Evolutionary conservation across 2,797 vertebrate genomes (phyloP).

Genomic region (Anguilla anguilla): DNA sequence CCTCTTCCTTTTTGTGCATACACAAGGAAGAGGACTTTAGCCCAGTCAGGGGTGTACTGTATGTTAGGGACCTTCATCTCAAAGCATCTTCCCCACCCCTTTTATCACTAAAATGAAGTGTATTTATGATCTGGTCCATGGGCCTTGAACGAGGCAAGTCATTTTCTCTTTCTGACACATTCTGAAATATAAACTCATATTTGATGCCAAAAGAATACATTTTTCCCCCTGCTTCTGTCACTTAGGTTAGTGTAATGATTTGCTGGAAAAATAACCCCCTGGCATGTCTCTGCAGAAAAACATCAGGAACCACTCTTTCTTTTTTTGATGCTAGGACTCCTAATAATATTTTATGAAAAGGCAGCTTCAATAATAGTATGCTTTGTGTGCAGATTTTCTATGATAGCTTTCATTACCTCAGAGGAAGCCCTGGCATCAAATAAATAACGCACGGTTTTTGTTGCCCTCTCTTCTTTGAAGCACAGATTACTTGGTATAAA

Average conservation of each 20-base stretch:
- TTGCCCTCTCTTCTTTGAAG: not conserved
- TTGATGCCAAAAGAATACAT: not conserved
- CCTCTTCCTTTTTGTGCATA: too few relatives aligned
- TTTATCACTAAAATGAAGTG: not conserved
- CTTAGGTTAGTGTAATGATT: not conserved
- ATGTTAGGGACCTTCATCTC: not conserved
- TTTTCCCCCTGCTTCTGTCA: not conserved
- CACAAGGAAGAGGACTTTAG: not conserved
- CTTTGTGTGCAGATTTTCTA: not conserved
- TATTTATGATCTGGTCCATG: not conserved
- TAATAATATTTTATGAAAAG: constrained; percentile 3
- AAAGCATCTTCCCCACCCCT: not conserved
- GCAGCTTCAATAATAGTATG: not conserved
- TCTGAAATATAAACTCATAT: constrained; percentile 9
- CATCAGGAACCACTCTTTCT: not conserved
- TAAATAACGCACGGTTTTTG: not conserved
- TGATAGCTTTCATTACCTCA: not conserved
- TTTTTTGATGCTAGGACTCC: not conserved
- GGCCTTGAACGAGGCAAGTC: not conserved
- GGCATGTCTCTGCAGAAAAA: not conserved
- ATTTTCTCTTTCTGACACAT: constrained; percentile 5
- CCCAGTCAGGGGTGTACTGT: not conserved
- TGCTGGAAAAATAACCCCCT: not conserved
- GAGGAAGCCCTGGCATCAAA: not conserved
- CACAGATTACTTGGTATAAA: not conserved